These are phyloP conservation scores for Drosophila aff. DNA, from an alignment of 1,140 invertebrate species.

Conservation along the genomic window DNA sequence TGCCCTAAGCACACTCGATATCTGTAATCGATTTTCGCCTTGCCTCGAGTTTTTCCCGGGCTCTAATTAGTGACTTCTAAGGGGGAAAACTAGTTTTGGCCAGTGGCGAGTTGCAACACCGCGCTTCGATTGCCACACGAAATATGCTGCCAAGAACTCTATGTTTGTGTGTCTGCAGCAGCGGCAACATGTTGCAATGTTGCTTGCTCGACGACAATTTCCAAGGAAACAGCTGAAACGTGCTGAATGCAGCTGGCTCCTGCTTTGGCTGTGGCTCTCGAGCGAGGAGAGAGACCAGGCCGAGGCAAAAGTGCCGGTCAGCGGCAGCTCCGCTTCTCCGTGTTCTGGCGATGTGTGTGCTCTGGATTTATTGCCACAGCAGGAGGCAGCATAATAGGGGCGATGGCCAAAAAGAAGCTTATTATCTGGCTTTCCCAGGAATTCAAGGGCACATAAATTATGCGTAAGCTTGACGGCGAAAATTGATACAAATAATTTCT, in stretches of 20 bases:
- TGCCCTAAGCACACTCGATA: slow-evolving; percentile 39
- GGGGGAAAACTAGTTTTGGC: slow-evolving; percentile 48
- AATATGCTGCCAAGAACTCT: slow-evolving; percentile 64
- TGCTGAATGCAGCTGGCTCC: slow-evolving; percentile 72
- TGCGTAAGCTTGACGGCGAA: slow-evolving; percentile 14
- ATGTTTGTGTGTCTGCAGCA: slow-evolving; percentile 9
- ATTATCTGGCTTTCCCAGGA: slow-evolving; percentile 7
- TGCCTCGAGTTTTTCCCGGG: slow-evolving; percentile 16
- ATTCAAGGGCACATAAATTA: slow-evolving; percentile 34
- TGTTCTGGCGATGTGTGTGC: slow-evolving; percentile 40
- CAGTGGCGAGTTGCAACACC: slow-evolving; percentile 29
- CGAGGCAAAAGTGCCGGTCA: slow-evolving; percentile 73
- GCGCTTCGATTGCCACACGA: slow-evolving; percentile 46
- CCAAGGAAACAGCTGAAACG: slow-evolving; percentile 63
- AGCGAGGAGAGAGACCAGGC: slow-evolving; percentile 56
- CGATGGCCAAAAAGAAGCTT: slow-evolving; percentile 28
- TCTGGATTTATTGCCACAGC: slow-evolving; percentile 76
- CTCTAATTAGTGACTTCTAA: slow-evolving; percentile 57
- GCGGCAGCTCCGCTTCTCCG: slow-evolving; percentile 23
- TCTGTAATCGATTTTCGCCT: slow-evolving; percentile 57
- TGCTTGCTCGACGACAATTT: slow-evolving; percentile 68
- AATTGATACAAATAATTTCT: slow-evolving; percentile 23
- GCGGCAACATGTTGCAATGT: slow-evolving; percentile 68
- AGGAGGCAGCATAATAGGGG: slow-evolving; percentile 34
- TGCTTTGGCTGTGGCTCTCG: slow-evolving; percentile 20